Evolutionary conservation across 2,113 vertebrate species (phyloP).

Genomic region (Herpetotheres cachinnans): DNA sequence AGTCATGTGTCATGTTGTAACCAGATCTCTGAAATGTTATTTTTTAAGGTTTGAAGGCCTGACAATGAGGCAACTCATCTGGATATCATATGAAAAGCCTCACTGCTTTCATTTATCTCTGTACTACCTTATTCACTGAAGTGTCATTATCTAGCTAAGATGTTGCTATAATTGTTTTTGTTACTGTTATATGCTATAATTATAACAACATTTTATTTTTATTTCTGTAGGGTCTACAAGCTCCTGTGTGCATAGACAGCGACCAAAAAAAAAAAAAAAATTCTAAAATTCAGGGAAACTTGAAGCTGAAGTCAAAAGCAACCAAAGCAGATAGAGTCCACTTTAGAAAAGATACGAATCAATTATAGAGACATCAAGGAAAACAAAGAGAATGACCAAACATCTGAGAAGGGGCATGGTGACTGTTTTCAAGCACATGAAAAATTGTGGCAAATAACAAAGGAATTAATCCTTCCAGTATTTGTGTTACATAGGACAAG

Average conservation of each 20-base stretch:
- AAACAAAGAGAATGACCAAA: not conserved
- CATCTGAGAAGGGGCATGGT: not conserved
- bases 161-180: not conserved
- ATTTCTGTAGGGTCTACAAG: not conserved
- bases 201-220: not conserved
- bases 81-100: not conserved
- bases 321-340: not conserved
- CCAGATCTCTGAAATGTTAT: slow-evolving; percentile 6
- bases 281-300: not conserved
- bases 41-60: not conserved
- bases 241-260: accelerated
- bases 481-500: not conserved
- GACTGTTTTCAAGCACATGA: not conserved
- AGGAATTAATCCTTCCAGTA: not conserved
- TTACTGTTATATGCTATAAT: not conserved
- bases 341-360: not conserved
- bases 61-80: not conserved
- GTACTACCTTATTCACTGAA: not conserved
- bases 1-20: slow-evolving; percentile 14
- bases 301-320: not conserved
- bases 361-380: not conserved
- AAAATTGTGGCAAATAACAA: not conserved
- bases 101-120: not conserved
- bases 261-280: not conserved
- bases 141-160: not conserved